phyloP scores from a whole-genome alignment of 2,113 vertebrate genomes.

The Hepsetus odoe region DNA sequence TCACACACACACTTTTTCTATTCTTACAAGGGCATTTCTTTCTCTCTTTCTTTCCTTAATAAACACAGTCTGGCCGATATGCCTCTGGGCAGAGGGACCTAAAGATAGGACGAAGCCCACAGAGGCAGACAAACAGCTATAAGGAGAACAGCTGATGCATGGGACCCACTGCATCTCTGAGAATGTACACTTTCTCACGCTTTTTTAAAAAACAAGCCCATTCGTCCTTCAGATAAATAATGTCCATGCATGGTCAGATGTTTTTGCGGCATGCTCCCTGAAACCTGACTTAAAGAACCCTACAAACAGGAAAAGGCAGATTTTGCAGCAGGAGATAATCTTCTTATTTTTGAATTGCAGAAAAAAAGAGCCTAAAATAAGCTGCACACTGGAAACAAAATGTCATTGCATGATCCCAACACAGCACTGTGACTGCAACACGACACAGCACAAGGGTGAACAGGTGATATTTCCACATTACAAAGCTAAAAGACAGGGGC shows the following conservation, averaged over 20 bases:
- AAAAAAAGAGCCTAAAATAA: neutral
- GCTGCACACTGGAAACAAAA: neutral
- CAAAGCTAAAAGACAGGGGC: neutral
- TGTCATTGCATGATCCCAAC: neutral
- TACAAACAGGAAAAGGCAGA: neutral
- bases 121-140: neutral
- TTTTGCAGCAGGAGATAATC: neutral
- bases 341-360: neutral
- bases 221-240: too few relatives aligned
- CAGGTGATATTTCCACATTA: neutral
- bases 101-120: neutral
- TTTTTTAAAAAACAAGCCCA: too few relatives aligned
- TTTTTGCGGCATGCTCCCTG: neutral
- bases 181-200: neutral
- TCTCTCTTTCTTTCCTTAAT: neutral
- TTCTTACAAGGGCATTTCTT: neutral
- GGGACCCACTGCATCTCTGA: neutral
- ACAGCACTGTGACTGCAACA: neutral
- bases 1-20: neutral
- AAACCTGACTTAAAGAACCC: too few relatives aligned
- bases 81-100: neutral
- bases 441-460: neutral
- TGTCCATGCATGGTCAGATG: neutral
- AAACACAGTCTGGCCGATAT: neutral
- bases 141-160: constrained; percentile 2